Base-by-base conservation (phyloP, 2,888 invertebrate species). In the Pseudoips prasinana region DNA sequence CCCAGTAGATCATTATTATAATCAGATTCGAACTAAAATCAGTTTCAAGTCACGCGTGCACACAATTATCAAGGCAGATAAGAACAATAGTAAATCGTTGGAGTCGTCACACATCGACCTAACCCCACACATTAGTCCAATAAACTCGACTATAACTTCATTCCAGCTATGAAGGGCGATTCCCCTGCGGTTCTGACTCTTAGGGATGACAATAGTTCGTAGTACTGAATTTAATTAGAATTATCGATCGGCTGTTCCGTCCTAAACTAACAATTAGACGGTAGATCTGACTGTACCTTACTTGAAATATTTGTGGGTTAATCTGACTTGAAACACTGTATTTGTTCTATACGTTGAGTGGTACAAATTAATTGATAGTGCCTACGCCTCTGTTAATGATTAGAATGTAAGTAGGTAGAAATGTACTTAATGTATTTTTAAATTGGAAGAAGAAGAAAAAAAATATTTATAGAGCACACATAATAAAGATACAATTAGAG, bases 131-230 rank as follows among this genome's bases (percentile, higher is more conserved):
- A 83, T 85, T 85, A 83, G 80, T 74, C 82, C 82, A 79, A 74
- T 83, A 83, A 85, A 83, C 86, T 83, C 70, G 79, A 84, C 85
- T 81, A 86, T 87, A 87, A 87, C 87, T 87, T 83, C 85, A 87
- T 87, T 87, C 76, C 53, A 65, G 67, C 76, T 67, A 70, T 73
- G 79, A 66, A 74, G 83, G 80, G 82, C 63, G 72, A 73, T 67
- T 74, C 84, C 80, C 56, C 72, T 58, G 57, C 54, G 71, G 60
- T 63, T 59, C 64, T 63, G 58, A 64, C 72, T 58, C 67, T 72
- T 44, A 66, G 72, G 72, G 73, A 69, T 76, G 78, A 81, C 82
- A 81, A 73, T 61, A 53, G 54, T 55, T 46, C 33, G 47, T 33
- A 45, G 40, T 20, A 64, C 73, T 68, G 80, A 81, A 83, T 78